Evolutionary conservation across 2,113 vertebrate species (phyloP).

Genomic region (Actinemys pallida): DNA sequence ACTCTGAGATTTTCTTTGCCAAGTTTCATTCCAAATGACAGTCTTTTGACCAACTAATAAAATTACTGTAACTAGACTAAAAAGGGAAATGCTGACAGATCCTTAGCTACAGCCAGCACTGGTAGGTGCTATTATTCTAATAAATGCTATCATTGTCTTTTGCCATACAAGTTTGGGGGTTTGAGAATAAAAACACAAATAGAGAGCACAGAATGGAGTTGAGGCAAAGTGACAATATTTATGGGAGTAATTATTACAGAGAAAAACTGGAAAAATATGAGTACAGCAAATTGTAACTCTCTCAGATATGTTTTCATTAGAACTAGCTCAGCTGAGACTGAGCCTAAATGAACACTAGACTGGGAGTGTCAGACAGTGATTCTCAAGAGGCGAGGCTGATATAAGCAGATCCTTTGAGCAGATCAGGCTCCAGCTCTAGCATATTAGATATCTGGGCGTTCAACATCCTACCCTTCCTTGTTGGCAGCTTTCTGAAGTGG

Average conservation of each 20-base stretch:
- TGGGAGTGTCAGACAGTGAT: slow-evolving; percentile 34
- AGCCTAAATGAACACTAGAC: slow-evolving; percentile 43
- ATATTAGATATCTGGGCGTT: slow-evolving; percentile 36
- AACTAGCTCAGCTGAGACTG: slow-evolving; percentile 53
- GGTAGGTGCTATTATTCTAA: not conserved
- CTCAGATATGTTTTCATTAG: slow-evolving; percentile 56
- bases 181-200: not conserved
- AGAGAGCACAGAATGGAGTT: slow-evolving; percentile 41
- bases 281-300: slow-evolving; percentile 61
- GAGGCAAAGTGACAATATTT: slow-evolving; percentile 66
- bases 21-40: not conserved
- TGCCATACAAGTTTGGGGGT: not conserved
- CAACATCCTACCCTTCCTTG: not conserved
- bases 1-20: not conserved
- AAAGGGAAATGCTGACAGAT: not conserved
- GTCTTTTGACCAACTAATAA: not conserved
- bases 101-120: not conserved
- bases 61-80: not conserved
- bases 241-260: slow-evolving; percentile 67
- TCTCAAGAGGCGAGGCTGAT: slow-evolving; percentile 48
- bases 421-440: slow-evolving; percentile 41
- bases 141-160: not conserved
- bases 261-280: slow-evolving; percentile 66
- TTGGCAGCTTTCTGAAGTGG: not conserved
- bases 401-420: slow-evolving; percentile 48